A percentile compares a stretch with the other conserved stretches of the same genome.
Evolutionary conservation across 2,888 invertebrate genomes (phyloP).

Genomic region (Metallyticus violacea): DNA sequence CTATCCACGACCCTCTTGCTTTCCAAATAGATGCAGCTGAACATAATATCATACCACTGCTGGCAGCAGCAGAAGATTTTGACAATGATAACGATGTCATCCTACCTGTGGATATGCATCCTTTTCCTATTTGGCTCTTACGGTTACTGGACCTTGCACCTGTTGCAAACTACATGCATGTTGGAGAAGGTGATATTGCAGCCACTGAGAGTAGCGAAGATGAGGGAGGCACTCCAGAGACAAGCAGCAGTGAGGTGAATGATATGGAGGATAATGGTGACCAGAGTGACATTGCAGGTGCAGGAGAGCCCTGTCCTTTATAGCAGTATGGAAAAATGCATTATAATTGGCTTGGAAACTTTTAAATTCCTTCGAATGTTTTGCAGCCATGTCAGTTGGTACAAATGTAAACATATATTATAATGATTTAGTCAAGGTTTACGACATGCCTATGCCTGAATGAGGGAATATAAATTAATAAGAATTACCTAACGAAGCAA

Average conservation of each 20-base stretch:
- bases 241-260: neutral
- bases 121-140: slow-evolving; percentile 31
- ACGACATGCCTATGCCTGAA: no score
- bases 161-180: neutral
- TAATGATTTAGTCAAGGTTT: no score
- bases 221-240: neutral
- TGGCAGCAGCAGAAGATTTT: slow-evolving; percentile 21
- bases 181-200: neutral
- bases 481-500: no score
- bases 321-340: no score
- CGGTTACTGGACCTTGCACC: slow-evolving; percentile 21
- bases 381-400: neutral
- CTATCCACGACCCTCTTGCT: slow-evolving; percentile 35
- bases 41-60: slow-evolving; percentile 6
- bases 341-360: no score
- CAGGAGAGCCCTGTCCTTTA: neutral
- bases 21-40: slow-evolving; percentile 37
- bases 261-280: no score
- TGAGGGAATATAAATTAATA: no score
- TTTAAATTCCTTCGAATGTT: neutral
- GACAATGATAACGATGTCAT: slow-evolving; percentile 28
- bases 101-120: slow-evolving; percentile 16
- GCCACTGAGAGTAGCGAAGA: neutral
- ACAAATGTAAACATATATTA: neutral
- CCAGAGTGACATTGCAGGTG: neutral